Percentiles rank a stretch among this genome's conserved stretches.
phyloP scores from a whole-genome alignment of 2,797 vertebrate species.

The Mormyrus proboscirostris region DNA sequence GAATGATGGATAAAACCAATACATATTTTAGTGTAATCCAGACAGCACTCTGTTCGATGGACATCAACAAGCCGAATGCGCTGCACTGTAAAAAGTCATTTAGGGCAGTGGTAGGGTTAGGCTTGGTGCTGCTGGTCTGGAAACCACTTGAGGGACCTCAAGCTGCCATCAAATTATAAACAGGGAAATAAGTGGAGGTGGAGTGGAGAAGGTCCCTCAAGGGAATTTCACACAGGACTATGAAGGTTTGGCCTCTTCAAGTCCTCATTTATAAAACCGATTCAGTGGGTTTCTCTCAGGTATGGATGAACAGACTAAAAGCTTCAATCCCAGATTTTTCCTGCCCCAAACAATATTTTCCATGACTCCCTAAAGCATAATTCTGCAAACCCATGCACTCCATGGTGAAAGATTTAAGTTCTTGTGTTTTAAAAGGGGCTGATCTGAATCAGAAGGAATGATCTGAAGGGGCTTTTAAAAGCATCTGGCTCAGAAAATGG shows the following conservation, averaged over 20 bases:
- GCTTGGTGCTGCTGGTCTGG: neutral
- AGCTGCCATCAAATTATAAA: neutral
- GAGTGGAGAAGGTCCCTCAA: neutral
- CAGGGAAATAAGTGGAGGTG: neutral
- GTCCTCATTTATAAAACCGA: neutral
- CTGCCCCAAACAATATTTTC: neutral
- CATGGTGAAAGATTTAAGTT: neutral
- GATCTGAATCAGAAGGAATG: neutral
- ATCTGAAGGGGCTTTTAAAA: neutral
- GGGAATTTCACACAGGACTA: neutral
- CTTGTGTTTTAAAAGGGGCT: neutral
- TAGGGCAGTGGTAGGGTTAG: neutral
- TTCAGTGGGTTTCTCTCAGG: neutral
- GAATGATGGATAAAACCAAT: neutral
- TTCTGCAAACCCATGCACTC: neutral
- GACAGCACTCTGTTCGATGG: neutral
- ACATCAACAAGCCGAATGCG: neutral
- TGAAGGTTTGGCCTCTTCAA: neutral
- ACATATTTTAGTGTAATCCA: neutral
- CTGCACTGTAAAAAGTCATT: neutral
- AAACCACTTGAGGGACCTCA: neutral
- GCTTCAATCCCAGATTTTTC: neutral
- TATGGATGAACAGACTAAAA: neutral
- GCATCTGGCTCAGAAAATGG: neutral
- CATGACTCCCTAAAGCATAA: constrained; percentile 2